Evolutionary conservation across 2,797 vertebrate species (phyloP).

Genomic region (Trematocara caparti): DNA sequence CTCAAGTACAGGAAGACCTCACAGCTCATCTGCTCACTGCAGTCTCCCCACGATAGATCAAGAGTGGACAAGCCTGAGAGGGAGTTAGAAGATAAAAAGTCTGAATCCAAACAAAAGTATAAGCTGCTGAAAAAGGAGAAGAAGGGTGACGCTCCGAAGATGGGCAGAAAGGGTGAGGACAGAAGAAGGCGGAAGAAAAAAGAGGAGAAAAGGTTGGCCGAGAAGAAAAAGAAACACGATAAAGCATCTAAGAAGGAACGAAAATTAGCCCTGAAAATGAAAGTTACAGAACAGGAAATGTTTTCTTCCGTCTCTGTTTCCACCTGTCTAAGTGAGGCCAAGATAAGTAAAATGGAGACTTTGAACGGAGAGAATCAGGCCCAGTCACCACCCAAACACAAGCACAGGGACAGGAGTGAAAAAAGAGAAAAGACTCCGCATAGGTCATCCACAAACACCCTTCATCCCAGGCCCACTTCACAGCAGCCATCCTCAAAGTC

Average conservation of each 20-base stretch:
- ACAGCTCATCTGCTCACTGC: constrained; percentile 31
- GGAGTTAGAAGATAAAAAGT: constrained; percentile 53
- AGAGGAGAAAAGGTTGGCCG: constrained; percentile 40
- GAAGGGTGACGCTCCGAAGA: constrained; percentile 41
- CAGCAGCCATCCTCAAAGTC: constrained; percentile 47
- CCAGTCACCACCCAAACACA: constrained; percentile 35
- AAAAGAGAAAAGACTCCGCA: constrained; percentile 10
- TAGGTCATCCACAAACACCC: background rate
- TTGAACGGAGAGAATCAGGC: background rate
- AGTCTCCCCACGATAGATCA: constrained; percentile 30
- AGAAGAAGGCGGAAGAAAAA: constrained; percentile 66
- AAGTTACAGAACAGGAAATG: constrained; percentile 8
- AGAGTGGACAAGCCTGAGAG: constrained; percentile 49
- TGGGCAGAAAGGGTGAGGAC: constrained; percentile 41
- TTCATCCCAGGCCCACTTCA: constrained; percentile 21
- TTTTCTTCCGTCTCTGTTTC: background rate
- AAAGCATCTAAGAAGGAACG: constrained; percentile 47
- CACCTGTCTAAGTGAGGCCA: constrained; percentile 15
- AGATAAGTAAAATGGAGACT: background rate
- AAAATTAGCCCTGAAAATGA: constrained; percentile 23
- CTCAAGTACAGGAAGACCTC: constrained; percentile 61
- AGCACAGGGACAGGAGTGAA: constrained; percentile 51
- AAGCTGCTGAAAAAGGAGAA: constrained; percentile 54
- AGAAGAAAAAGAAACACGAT: constrained; percentile 60
- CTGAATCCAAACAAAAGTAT: constrained; percentile 51